Evolutionary conservation across 2,888 invertebrate species (phyloP).

Genomic region (Caenorhabditis sinica): DNA sequence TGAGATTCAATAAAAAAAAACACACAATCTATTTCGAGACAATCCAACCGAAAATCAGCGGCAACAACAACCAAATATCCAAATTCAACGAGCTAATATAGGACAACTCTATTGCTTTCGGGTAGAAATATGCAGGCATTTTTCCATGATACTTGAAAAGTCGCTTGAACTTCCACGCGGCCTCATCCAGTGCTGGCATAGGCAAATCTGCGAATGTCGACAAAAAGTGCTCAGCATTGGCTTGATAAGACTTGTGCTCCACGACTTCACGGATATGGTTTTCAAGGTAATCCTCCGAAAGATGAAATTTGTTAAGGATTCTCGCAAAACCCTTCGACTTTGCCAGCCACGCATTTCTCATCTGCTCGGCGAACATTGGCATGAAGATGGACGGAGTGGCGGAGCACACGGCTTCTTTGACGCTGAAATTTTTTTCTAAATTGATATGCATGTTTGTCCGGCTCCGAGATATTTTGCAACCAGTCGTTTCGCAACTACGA

Average conservation of each 20-base stretch:
- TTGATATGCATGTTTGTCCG: too few species aligned
- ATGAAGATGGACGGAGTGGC: conserved; percentile 63
- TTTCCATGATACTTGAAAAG: conserved; percentile 55
- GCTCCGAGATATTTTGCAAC: too few species aligned
- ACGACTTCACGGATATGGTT: conserved; percentile 53
- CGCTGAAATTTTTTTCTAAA: conserved; percentile 40
- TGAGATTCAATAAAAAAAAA: not conserved
- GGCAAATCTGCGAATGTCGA: conserved; percentile 57
- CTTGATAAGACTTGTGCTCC: conserved; percentile 46
- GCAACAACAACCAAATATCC: conserved; percentile 45
- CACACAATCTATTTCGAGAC: conserved; percentile 8
- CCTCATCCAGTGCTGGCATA: conserved; percentile 57
- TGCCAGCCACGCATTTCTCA: conserved; percentile 67
- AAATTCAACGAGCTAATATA: conserved; percentile 48
- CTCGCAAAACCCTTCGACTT: conserved; percentile 61
- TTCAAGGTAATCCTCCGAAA: conserved; percentile 47
- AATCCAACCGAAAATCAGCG: conserved; percentile 15
- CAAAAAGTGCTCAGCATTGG: conserved; percentile 42
- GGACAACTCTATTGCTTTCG: conserved; percentile 49
- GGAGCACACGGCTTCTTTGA: conserved; percentile 64
- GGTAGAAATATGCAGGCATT: conserved; percentile 61
- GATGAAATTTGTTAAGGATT: conserved; percentile 60
- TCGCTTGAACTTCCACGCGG: conserved; percentile 52
- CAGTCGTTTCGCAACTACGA: too few species aligned
- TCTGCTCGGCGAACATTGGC: conserved; percentile 69